Evolutionary conservation across 2,113 vertebrate genomes (phyloP), one percentile per base, ranked within the genome.

Genomic region (Ptychochromis oligacanthus): DNA sequence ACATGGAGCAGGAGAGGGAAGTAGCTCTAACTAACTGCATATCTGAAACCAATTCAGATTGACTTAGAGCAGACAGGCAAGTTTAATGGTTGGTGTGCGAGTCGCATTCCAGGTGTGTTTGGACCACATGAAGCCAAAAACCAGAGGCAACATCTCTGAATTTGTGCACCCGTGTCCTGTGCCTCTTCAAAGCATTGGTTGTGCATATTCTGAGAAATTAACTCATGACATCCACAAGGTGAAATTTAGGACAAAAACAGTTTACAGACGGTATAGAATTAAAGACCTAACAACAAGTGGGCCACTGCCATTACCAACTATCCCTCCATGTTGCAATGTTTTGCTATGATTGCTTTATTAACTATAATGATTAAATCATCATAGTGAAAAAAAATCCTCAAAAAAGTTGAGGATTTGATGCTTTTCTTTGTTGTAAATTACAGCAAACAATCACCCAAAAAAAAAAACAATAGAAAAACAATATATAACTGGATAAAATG

Each of bases 41-140:
- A 86, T 86, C 26, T 78, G 75, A 89, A 87, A 82, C 34, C 55
- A 80, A 81, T 82, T 81, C 54, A 70, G 76, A 81, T 18, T 40
- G 20, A 60, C 43, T 86, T 81, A 70, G 81, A 75, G 52, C 20
- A 18, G 65, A 59, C 79, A 26, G 60, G 22, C 38, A 4, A 70
- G 34, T 75, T 75, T 75, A 58, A 85, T 64, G 34, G 17, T 5
- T 1, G 60, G 2, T 43, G 83, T 54, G 40, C 46, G 77, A 83
- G 72, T 57, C 18, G 36, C 26, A 18, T 62, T 85, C 49, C 18
- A 77, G 17, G 46, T 79, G 34, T 17, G 34, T 31, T 64, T 7
- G 36, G 46, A 18, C 24, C 31, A 9, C 2, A 2, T 7, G 17
- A 57, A 17, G 36, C 9, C 28, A 22, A 5, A 43, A 20, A 13